Evolutionary conservation across 2,113 vertebrate species (phyloP).

Genomic region (Chrysochloris asiatica): DNA sequence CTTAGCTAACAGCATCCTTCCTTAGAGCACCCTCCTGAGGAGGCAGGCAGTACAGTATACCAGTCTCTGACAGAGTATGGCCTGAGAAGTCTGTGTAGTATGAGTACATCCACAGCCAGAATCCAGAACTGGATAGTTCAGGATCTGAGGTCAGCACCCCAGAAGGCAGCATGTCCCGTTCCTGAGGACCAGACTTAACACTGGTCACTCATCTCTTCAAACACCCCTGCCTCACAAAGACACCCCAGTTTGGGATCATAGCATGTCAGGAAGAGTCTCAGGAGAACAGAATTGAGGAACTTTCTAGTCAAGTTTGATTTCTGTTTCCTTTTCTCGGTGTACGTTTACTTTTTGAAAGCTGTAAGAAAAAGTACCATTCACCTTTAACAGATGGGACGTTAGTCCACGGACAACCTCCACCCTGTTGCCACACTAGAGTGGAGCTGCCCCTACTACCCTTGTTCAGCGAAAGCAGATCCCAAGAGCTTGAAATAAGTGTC

Average conservation of each 20-base stretch:
- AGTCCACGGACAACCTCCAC: neutral
- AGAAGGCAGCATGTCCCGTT: neutral
- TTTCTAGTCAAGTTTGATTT: neutral
- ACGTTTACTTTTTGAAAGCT: conserved; percentile 38
- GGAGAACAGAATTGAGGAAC: neutral
- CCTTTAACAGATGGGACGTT: neutral
- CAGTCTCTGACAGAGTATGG: neutral
- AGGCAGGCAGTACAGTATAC: neutral
- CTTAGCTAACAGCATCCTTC: neutral
- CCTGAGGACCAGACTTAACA: neutral
- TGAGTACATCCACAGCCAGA: neutral
- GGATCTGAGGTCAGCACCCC: neutral
- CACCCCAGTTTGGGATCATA: neutral
- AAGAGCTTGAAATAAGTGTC: neutral
- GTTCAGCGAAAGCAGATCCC: neutral
- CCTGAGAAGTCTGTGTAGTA: neutral
- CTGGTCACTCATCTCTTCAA: neutral
- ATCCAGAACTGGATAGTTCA: neutral
- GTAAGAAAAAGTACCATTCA: neutral
- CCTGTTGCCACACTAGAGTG: neutral
- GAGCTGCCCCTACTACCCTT: neutral
- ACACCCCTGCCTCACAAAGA: neutral
- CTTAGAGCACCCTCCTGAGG: neutral
- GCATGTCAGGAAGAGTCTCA: neutral
- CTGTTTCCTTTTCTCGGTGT: neutral